Evolutionary conservation across 2,113 vertebrate species (phyloP), one percentile per base, ranked within the genome.

Genomic region (Sylvilagus bachmani): DNA sequence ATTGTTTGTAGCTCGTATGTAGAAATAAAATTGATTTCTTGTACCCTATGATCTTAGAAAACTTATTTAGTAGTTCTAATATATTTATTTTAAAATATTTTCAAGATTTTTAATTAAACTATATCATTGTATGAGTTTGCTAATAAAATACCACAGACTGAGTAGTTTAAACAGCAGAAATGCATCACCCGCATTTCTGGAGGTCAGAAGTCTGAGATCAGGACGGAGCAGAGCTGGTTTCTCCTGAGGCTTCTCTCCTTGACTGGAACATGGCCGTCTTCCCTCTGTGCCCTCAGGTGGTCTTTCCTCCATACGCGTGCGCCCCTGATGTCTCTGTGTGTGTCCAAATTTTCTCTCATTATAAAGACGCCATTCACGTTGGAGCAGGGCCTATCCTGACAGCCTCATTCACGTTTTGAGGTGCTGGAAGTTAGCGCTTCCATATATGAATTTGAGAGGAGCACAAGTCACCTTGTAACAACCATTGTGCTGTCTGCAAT

Each of bases 31-130:
- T 11, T 44, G n/a, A 33, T 55, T 84, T 58, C 7, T 80, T 85
- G 38, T 49, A 81, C 64, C 27, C 49, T 75, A 17, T 29, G 38
- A 38, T 73, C 19, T 62, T 81, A 67, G 3, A 86, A 67, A 67
- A 70, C 31, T 58, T 64, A n/a, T 38, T 73, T 95, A 51, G 62
- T 82, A 77, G 38, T 74, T 95, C 31, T 75, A 69, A 70, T 55
- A 64, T 10, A 19, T 21, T 49, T 83, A 31, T 11, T 24, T 36
- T 25, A 33, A 51, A 21, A 44, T 4, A 51, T 62, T 70, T 14
- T 70, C 77, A 53, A n/a, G 58, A 29, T 27, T 82, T 44, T 67
- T 38, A n/a, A 13, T 81, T 44, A 78, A 33, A 33, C 22, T 16
- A 79, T 44, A 44, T 22, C 22, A 78, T 29, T n/a, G 17, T 64